Conservation (phyloP, 2,797 vertebrate species). For the Acipenser oxyrinchus region DNA sequence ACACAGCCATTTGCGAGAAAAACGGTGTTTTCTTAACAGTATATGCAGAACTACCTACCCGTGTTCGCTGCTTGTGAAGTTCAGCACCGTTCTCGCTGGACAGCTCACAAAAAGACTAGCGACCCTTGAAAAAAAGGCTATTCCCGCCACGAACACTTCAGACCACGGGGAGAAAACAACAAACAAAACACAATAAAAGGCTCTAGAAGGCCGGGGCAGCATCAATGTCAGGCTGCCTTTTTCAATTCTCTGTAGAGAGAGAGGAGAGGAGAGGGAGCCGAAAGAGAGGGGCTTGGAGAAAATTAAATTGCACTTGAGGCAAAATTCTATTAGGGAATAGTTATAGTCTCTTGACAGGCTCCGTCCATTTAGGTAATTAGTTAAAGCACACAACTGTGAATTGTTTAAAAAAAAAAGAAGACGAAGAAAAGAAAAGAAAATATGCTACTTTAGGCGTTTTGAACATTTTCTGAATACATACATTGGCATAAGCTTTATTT, state of each 20-base stretch:
- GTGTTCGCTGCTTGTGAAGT: slow-evolving; percentile 9
- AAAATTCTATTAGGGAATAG: slow-evolving; percentile 96
- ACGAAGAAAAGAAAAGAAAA: neutral
- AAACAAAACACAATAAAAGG: slow-evolving; percentile 21
- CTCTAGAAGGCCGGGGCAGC: slow-evolving; percentile 10
- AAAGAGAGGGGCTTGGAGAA: slow-evolving; percentile 60
- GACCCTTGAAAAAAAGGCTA: no score
- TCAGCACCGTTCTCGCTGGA: slow-evolving; percentile 19
- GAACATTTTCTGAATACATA: no score
- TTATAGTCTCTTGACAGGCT: slow-evolving; percentile 77
- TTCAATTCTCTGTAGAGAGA: slow-evolving; percentile 37
- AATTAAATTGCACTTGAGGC: slow-evolving; percentile 97
- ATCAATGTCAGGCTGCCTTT: slow-evolving; percentile 28
- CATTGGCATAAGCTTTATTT: no score
- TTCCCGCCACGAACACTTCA: no score
- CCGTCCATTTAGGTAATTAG: slow-evolving; percentile 91
- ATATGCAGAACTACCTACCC: slow-evolving; percentile 42
- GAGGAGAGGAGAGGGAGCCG: slow-evolving; percentile 46
- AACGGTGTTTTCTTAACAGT: no score
- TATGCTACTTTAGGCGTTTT: no score
- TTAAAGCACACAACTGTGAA: slow-evolving; percentile 46
- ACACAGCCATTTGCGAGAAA: no score
- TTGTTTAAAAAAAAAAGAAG: slow-evolving; percentile 39
- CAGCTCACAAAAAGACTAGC: slow-evolving; percentile 14
- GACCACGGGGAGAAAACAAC: neutral